Evolutionary conservation across 1,140 invertebrate species (phyloP), one percentile per base, ranked within the genome.

Genomic region (Lordiphosa stackelbergi): DNA sequence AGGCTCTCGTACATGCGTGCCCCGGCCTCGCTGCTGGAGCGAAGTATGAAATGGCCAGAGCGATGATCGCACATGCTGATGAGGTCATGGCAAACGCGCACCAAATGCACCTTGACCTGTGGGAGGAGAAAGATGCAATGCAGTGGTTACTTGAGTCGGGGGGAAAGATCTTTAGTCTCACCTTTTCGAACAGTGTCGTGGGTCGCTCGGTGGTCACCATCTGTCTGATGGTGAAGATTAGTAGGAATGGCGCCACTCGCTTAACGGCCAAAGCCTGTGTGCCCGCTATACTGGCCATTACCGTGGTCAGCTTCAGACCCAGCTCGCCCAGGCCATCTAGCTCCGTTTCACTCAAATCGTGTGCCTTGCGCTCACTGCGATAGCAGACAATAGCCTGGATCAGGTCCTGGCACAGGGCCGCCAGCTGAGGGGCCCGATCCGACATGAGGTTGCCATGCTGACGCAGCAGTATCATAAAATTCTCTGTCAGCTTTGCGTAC

Each of bases 51-150:
- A 31, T 83, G 69, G 34, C 84, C 83, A n/a, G 81, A 58, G 9
- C 86, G 86, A 52, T 88, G 86, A 59, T 88, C 86, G 38, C 86
- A 87, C 9, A 88, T 55, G 0, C 68, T 52, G 36, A 88, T 85
- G 9, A 88, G 53, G 24, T 81, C 73, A 35, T 87, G 85, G 38
- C 86, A 88, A 11, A 88, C 70, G 10, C 66, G 74, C 41, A 83
- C 83, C 38, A 88, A 34, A 6, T 86, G 83, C 8, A 85, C 64
- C 62, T 87, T 88, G 22, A 87, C 65, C 86, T 87, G 53, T 1
- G 48, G 52, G 4, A 16, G 1, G 13, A 37, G 1, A 13, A 8
- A 31, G 3, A 31, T 8, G 8, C 6, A 31, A 31, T 31, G 6
- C 2, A 31, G 28, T 31, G 6, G 28, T 31, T 31, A 5, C 28